Percentiles rank a stretch among this genome's conserved stretches.
phyloP scores from a whole-genome alignment of 2,797 vertebrate genomes.

The Acipenser transmontanus region DNA sequence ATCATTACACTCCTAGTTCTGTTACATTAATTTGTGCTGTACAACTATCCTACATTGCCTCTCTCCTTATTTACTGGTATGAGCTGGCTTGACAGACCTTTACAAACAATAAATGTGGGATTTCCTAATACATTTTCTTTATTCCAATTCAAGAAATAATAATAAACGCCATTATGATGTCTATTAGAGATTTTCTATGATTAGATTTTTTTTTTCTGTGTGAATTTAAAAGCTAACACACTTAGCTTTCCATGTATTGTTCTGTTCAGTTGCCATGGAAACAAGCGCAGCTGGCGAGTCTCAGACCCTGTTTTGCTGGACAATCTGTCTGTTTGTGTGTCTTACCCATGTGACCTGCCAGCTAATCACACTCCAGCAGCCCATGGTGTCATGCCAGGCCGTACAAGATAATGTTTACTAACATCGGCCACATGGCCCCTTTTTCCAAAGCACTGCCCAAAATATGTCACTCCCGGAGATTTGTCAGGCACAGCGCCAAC shows the following conservation, averaged over 20 bases:
- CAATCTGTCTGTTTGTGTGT: slow-evolving; percentile 57
- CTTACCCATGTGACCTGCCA: slow-evolving; percentile 53
- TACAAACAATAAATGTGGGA: not conserved
- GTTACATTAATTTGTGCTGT: too few relatives aligned
- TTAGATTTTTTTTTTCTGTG: slow-evolving; percentile 25
- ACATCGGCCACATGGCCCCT: slow-evolving; percentile 80
- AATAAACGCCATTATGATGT: slow-evolving; percentile 19
- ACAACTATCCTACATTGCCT: too few relatives aligned
- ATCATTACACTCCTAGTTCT: too few relatives aligned
- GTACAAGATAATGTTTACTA: slow-evolving; percentile 86
- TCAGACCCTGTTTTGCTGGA: slow-evolving; percentile 62
- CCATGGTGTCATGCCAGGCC: slow-evolving; percentile 62
- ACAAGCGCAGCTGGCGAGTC: slow-evolving; percentile 89
- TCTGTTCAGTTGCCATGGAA: slow-evolving; percentile 71
- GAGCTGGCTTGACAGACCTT: not conserved
- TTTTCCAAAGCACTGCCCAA: slow-evolving; percentile 61
- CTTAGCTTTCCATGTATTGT: slow-evolving; percentile 75
- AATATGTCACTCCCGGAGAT: slow-evolving; percentile 65
- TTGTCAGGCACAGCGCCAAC: slow-evolving; percentile 59
- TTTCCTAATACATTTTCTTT: not conserved
- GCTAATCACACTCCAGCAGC: slow-evolving; percentile 65
- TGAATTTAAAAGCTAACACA: slow-evolving; percentile 40
- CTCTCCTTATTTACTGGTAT: not conserved
- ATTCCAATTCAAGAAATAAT: slow-evolving; percentile 11
- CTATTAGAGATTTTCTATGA: slow-evolving; percentile 15